Evolutionary conservation across 2,113 vertebrate species (phyloP).

Genomic region (Pituophis catenifer): DNA sequence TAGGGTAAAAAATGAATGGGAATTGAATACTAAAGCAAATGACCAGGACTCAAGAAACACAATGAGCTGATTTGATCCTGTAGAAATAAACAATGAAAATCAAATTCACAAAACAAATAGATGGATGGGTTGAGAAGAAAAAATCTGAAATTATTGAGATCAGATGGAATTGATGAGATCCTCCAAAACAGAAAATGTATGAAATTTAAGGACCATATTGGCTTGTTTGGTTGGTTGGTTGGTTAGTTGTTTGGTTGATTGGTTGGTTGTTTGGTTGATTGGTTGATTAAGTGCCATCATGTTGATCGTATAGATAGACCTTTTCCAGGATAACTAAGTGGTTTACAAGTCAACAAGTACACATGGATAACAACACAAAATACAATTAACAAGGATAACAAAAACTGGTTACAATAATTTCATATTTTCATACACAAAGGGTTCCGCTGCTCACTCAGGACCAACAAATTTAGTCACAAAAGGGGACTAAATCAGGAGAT

Average conservation of each 20-base stretch:
- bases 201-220: background rate
- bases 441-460: background rate
- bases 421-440: background rate
- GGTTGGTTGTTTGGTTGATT: too few species aligned
- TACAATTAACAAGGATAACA: background rate
- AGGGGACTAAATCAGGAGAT: too few species aligned
- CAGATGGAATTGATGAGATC: background rate
- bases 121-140: background rate
- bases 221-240: too few species aligned
- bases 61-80: background rate
- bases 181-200: background rate
- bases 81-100: background rate
- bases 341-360: background rate
- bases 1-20: background rate
- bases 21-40: background rate
- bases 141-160: background rate
- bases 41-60: background rate
- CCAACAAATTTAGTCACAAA: background rate
- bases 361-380: background rate
- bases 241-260: too few species aligned
- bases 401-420: background rate
- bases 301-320: too few species aligned
- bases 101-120: background rate
- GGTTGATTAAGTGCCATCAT: too few species aligned
- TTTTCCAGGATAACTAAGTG: background rate